These are phyloP conservation scores for Plodia interpunctella DNA, from an alignment of 1,140 invertebrate genomes.

Conservation along the genomic window DNA sequence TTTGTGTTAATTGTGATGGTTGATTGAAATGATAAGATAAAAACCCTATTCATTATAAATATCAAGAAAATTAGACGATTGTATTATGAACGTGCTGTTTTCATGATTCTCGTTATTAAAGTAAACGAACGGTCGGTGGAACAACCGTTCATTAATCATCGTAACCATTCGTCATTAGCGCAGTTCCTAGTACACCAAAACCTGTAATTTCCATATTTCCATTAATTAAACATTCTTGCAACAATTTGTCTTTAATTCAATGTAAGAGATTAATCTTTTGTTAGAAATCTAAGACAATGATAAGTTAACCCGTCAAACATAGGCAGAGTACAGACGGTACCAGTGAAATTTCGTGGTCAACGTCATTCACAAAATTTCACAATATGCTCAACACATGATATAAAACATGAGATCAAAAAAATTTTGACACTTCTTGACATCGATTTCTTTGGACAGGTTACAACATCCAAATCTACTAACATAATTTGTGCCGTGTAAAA, in stretches of 20 bases:
- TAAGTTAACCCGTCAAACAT: constrained; percentile 4
- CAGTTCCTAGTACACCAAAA: constrained; percentile 30
- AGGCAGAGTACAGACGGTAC: neutral
- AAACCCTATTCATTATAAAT: too few species aligned
- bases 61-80: too few species aligned
- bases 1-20: too few species aligned
- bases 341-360: too few species aligned
- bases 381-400: too few species aligned
- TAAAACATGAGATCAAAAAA: too few species aligned
- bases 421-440: too few species aligned
- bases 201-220: constrained; percentile 63
- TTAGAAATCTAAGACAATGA: constrained; percentile 11
- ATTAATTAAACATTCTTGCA: constrained; percentile 46
- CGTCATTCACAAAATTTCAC: too few species aligned
- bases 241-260: constrained; percentile 17
- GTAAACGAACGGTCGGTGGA: constrained; percentile 41
- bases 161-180: constrained; percentile 47
- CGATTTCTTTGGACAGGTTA: too few species aligned
- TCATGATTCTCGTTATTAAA: constrained; percentile 60
- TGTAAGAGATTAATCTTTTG: constrained; percentile 11
- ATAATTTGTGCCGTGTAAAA: too few species aligned
- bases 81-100: constrained; percentile 30
- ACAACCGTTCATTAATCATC: constrained; percentile 61
- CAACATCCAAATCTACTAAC: too few species aligned
- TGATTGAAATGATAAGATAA: too few species aligned